Percentiles rank a stretch among this genome's conserved stretches.
These are phyloP conservation scores for Gonocerus acuteangulatus DNA, from an alignment of 2,888 invertebrate species.

Conservation along the genomic window DNA sequence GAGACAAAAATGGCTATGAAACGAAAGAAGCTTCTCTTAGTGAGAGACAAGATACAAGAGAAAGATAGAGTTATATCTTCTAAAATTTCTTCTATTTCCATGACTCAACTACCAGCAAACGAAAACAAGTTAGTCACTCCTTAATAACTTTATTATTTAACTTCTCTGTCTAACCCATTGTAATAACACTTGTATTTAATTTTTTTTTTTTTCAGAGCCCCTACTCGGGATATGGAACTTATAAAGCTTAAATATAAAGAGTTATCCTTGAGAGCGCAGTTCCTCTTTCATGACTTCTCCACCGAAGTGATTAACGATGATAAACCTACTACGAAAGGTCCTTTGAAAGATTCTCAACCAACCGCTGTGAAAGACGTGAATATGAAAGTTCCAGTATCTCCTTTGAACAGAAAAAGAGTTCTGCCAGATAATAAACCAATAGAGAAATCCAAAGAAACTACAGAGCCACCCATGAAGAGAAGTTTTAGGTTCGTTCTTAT, in stretches of 20 bases:
- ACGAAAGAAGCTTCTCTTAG: background rate
- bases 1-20: conserved; percentile 11
- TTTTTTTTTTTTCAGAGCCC: conserved; percentile 20
- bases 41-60: conserved; percentile 3
- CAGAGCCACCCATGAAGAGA: background rate
- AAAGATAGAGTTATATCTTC: conserved; percentile 10
- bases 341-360: background rate
- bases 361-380: background rate
- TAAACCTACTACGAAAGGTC: background rate
- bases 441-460: background rate
- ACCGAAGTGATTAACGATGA: background rate
- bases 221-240: conserved; percentile 25
- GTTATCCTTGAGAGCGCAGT: conserved; percentile 27
- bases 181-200: background rate
- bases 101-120: background rate
- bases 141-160: too few relatives aligned
- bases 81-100: background rate
- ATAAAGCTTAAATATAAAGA: conserved; percentile 29
- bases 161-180: too few relatives aligned
- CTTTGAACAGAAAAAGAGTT: background rate
- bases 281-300: conserved; percentile 16
- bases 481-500: conserved; percentile 8
- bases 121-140: conserved; percentile 21
- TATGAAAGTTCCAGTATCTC: background rate
- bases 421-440: background rate